Evolutionary conservation across 2,888 invertebrate genomes (phyloP).

Genomic region (Hybos culiciformis): DNA sequence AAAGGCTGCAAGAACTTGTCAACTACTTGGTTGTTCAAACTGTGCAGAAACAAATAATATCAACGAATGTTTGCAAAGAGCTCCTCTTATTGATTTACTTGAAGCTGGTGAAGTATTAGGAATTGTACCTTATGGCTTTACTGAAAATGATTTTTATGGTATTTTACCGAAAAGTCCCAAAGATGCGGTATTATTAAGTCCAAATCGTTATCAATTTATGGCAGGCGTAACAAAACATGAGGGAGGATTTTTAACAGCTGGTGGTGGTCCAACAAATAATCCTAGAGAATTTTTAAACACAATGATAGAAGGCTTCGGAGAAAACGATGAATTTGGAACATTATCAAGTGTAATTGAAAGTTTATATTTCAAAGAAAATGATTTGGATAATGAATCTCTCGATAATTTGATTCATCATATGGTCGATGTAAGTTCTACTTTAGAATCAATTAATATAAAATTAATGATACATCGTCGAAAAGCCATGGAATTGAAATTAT

Average conservation of each 20-base stretch:
- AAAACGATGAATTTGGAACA: no score
- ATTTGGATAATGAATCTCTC: no score
- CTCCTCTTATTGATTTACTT: conserved; percentile 22
- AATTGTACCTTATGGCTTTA: conserved; percentile 14
- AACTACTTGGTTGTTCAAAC: conserved; percentile 21
- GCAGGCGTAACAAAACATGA: conserved; percentile 29
- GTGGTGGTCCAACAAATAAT: not conserved
- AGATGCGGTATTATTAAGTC: conserved; percentile 13
- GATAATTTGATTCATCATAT: no score
- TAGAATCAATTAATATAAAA: no score
- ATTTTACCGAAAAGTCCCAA: conserved; percentile 19
- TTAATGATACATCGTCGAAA: no score
- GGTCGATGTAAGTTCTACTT: no score
- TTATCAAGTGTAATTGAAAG: no score
- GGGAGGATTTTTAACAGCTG: conserved; percentile 24
- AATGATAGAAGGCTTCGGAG: not conserved
- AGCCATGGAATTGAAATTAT: no score
- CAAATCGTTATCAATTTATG: conserved; percentile 23
- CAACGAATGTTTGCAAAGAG: conserved; percentile 23
- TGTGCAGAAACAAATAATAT: conserved; percentile 18
- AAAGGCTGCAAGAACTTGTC: conserved; percentile 27
- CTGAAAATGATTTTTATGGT: conserved; percentile 21
- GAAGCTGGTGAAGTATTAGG: conserved; percentile 12
- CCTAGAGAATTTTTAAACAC: not conserved
- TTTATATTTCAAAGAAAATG: no score